Conservation (phyloP, 1,140 invertebrate species). For the Eueides isabella region DNA sequence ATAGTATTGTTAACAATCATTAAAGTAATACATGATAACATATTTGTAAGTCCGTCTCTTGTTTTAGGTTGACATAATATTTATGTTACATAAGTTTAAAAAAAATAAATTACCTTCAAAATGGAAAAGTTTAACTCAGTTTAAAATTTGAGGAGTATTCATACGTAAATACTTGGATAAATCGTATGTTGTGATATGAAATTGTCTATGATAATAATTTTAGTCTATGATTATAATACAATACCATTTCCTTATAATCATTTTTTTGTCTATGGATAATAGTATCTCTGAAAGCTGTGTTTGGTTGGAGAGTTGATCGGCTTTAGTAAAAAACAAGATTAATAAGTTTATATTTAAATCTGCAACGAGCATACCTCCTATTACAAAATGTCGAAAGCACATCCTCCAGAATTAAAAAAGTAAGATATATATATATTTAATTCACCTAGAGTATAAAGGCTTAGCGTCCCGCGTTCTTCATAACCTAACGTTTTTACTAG, state of each 20-base stretch:
- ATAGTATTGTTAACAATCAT: no score
- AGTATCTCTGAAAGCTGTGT: no score
- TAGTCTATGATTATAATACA: background rate
- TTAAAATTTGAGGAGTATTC: no score
- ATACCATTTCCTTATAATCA: background rate
- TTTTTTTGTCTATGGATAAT: slow-evolving; percentile 11
- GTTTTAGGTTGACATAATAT: no score
- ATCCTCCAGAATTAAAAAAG: slow-evolving; percentile 94
- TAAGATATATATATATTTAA: slow-evolving; percentile 72
- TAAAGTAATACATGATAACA: no score
- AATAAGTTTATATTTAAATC: background rate
- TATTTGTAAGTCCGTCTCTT: no score
- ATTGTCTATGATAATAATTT: background rate
- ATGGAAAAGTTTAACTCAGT: no score
- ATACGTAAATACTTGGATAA: no score
- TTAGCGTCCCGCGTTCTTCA: slow-evolving; percentile 24
- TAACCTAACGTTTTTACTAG: slow-evolving; percentile 21
- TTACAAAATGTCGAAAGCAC: slow-evolving; percentile 90
- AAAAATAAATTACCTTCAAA: no score
- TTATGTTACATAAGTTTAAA: no score
- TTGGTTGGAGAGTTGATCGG: background rate
- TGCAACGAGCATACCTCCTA: background rate
- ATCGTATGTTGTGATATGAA: background rate
- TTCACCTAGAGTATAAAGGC: background rate
- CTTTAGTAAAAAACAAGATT: background rate